Conservation (phyloP, 2,888 invertebrate genomes). For the Macaria notata region DNA sequence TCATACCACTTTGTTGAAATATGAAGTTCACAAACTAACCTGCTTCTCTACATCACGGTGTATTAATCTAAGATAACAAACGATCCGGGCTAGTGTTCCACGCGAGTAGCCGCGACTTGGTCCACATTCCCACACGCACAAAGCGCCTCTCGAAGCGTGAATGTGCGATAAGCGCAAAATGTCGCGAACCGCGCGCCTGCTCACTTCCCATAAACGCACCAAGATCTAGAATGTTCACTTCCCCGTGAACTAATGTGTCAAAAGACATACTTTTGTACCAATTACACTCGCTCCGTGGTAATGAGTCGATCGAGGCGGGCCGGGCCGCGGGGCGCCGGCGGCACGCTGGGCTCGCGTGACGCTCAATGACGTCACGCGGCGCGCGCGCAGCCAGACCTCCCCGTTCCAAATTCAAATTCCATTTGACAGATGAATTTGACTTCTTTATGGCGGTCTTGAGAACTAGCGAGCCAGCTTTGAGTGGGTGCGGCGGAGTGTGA, state of each 20-base stretch:
- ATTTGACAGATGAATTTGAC: conserved; percentile 63
- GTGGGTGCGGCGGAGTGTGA: conserved; percentile 64
- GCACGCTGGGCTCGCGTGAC: conserved; percentile 55
- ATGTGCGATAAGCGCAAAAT: conserved; percentile 39
- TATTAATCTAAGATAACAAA: conserved; percentile 5
- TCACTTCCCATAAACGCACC: conserved; percentile 66
- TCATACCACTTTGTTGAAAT: too few species aligned
- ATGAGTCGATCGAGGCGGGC: conserved; percentile 44
- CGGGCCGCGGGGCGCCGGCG: conserved; percentile 34
- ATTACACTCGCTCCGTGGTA: conserved; percentile 42
- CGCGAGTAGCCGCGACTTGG: conserved; percentile 14
- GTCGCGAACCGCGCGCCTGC: conserved; percentile 56
- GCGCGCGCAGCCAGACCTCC: conserved; percentile 55
- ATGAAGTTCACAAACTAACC: too few species aligned
- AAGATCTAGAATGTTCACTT: conserved; percentile 69
- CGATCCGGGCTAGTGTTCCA: not conserved
- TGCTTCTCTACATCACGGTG: not conserved
- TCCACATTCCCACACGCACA: conserved; percentile 38
- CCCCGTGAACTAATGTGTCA: conserved; percentile 65
- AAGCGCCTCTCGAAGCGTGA: conserved; percentile 46
- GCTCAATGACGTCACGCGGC: conserved; percentile 60
- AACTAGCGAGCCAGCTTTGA: conserved; percentile 54
- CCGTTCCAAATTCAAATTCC: conserved; percentile 53
- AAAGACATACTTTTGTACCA: conserved; percentile 53
- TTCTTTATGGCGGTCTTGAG: conserved; percentile 57